Conservation (phyloP, 1,140 invertebrate genomes). For the Lanistes nyassanus region DNA sequence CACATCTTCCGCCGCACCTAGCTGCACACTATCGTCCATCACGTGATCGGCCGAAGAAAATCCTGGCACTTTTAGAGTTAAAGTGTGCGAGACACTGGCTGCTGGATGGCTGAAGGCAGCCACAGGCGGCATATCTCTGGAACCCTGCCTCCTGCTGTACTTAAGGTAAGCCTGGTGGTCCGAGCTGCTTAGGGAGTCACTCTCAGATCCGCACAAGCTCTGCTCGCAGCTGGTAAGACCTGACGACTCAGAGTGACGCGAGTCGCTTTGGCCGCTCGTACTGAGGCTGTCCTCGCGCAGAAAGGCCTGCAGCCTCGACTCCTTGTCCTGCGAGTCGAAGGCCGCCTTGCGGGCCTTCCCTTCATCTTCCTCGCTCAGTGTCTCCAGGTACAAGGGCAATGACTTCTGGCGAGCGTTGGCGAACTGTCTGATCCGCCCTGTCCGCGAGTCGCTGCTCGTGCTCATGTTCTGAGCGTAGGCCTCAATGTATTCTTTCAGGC, state of each 20-base stretch:
- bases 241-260: background rate
- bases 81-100: background rate
- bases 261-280: slow-evolving; percentile 4
- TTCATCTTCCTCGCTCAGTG: slow-evolving; percentile 58
- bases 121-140: background rate
- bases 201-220: slow-evolving; percentile 17
- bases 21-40: no score
- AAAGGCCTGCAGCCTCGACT: slow-evolving; percentile 21
- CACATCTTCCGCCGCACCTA: no score
- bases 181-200: slow-evolving; percentile 13
- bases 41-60: no score
- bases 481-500: slow-evolving; percentile 28
- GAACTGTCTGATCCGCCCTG: slow-evolving; percentile 46
- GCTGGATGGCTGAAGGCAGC: background rate
- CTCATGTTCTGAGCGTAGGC: slow-evolving; percentile 7
- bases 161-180: background rate
- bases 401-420: slow-evolving; percentile 51
- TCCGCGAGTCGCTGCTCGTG: background rate
- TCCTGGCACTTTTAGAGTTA: slow-evolving; percentile 10
- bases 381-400: slow-evolving; percentile 56
- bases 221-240: slow-evolving; percentile 16
- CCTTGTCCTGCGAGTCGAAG: slow-evolving; percentile 30
- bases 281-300: slow-evolving; percentile 12
- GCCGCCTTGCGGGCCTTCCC: slow-evolving; percentile 29
- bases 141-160: background rate